These are phyloP conservation scores for Arion vulgaris DNA, from an alignment of 1,140 invertebrate genomes.

Conservation along the genomic window DNA sequence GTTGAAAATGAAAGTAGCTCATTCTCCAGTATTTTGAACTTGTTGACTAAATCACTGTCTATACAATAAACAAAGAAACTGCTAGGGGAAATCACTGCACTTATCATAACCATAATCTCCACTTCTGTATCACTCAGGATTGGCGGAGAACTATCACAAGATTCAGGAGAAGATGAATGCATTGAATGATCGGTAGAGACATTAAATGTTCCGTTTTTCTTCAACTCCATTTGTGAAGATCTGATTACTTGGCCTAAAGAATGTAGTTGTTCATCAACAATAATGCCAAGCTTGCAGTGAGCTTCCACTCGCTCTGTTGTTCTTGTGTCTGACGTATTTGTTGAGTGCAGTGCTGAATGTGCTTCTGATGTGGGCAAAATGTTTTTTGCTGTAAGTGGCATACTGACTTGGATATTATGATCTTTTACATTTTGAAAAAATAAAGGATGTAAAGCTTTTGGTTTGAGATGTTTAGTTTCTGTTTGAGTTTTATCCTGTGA, in stretches of 20 bases:
- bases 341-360: neutral
- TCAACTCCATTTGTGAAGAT: neutral
- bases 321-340: neutral
- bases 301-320: neutral
- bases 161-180: neutral
- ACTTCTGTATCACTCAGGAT: neutral
- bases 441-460: neutral
- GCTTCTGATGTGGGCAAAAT: neutral
- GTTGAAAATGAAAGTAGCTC: neutral
- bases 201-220: neutral
- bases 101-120: slow-evolving; percentile 20
- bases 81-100: slow-evolving; percentile 14
- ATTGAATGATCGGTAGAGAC: neutral
- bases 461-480: neutral
- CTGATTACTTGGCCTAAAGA: neutral
- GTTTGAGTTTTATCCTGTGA: neutral
- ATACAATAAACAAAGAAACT: slow-evolving; percentile 30
- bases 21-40: neutral
- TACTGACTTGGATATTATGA: neutral
- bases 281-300: neutral
- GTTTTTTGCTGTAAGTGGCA: neutral
- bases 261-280: slow-evolving; percentile 21
- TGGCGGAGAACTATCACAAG: neutral
- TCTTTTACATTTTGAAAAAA: neutral
- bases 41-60: neutral